Percentiles rank a stretch among this genome's conserved stretches.
phyloP scores from a whole-genome alignment of 2,797 vertebrate genomes.

The Amblyraja radiata region DNA sequence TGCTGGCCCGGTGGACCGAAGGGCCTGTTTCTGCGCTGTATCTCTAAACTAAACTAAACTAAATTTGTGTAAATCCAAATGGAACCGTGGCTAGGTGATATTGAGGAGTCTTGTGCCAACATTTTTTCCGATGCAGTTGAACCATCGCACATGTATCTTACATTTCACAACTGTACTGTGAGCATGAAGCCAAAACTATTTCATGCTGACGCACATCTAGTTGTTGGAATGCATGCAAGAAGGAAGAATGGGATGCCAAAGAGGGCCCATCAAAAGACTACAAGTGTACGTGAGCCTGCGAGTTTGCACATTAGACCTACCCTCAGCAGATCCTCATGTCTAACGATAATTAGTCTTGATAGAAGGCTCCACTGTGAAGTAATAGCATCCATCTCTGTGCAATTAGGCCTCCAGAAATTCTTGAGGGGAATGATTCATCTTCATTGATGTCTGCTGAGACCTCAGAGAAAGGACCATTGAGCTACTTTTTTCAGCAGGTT shows the following conservation, averaged over 20 bases:
- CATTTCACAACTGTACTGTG: not conserved
- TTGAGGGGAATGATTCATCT: not conserved
- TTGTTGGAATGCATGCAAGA: not conserved
- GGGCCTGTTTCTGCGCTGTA: no score
- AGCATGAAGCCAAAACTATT: no score
- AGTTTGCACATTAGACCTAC: not conserved
- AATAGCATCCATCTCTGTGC: not conserved
- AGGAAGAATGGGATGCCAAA: not conserved
- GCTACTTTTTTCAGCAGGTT: not conserved
- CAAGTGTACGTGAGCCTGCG: not conserved
- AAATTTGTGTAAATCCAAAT: no score
- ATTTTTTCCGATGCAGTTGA: not conserved
- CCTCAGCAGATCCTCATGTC: not conserved
- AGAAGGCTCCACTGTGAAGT: not conserved
- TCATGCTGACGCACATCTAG: not conserved
- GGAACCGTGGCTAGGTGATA: no score
- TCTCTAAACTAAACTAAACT: no score
- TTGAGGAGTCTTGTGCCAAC: not conserved
- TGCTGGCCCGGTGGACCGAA: no score
- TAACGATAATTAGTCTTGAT: not conserved
- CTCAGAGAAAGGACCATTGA: not conserved
- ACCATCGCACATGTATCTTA: no score
- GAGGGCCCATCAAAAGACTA: not conserved
- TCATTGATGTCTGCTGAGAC: not conserved
- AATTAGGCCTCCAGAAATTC: not conserved